These are phyloP conservation scores for Hyles euphorbiae DNA, from an alignment of 1,140 invertebrate species.

Conservation along the genomic window DNA sequence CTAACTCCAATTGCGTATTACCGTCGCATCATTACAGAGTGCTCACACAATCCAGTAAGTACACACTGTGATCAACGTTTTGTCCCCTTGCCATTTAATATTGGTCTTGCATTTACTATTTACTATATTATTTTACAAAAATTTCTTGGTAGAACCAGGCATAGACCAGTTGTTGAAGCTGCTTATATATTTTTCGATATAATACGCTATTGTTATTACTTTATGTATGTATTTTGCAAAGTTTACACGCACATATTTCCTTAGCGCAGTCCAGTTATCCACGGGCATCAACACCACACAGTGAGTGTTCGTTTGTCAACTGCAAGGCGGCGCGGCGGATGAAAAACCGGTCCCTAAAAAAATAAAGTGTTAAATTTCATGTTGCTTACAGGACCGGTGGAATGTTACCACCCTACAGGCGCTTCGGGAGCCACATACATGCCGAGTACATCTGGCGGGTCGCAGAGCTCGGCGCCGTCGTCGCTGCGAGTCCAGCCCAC, in stretches of 20 bases:
- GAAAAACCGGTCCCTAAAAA: no score
- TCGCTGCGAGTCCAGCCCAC: constrained; percentile 43
- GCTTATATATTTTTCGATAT: not conserved
- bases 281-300: constrained; percentile 67
- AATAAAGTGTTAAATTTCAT: no score
- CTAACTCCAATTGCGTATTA: constrained; percentile 47
- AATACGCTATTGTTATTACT: no score
- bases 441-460: constrained; percentile 36
- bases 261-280: constrained; percentile 62
- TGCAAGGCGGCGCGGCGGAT: no score
- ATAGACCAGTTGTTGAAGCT: constrained; percentile 5
- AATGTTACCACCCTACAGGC: constrained; percentile 56
- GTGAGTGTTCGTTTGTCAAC: constrained; percentile 37
- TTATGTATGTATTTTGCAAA: no score
- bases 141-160: not conserved
- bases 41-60: constrained; percentile 60
- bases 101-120: no score
- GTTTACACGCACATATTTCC: constrained; percentile 29
- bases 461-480: constrained; percentile 33
- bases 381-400: constrained; percentile 43
- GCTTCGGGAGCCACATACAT: constrained; percentile 44
- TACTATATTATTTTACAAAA: not conserved
- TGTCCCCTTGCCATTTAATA: no score
- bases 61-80: not conserved
- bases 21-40: constrained; percentile 54